Base-by-base conservation (phyloP, 2,888 invertebrate species). In the Drosophila borborema region DNA sequence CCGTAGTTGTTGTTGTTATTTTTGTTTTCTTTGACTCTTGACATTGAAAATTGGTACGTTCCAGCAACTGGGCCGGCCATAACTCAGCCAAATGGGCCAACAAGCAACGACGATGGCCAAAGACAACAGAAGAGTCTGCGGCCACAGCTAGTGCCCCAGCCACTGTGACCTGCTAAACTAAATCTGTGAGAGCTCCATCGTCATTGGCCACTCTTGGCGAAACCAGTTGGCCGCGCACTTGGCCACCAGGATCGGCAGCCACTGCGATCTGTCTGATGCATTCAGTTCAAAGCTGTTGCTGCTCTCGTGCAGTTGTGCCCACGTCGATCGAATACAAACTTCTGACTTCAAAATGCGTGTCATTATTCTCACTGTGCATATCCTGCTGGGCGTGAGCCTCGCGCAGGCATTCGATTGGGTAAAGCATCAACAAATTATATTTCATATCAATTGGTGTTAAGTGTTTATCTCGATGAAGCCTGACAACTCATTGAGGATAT, bases 101-200 rank as follows among this genome's bases (percentile, higher is more conserved):
- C 28, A 40, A n/a, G 43, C n/a, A n/a, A 1, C 20, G n/a, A 3
- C 18, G 9, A 10, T 36, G 5, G 34, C 16, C 28, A 56, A 41
- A 23, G 23, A 23, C 34, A 46, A 36, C 36, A 10, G 38, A 6
- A 7, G 38, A 16, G 16, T 7, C 16, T 16, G 38, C 38, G 1
- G 56, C 72, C 53, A 40, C 23, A 36, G 53, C 10, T 1, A 4
- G 5, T 14, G 38, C 38, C 20, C 20, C 45, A 56, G 55, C 53
- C 49, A 54, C 65, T 34, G 64, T 89, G 89, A 87, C 86, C 86
- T 65, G 86, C 74, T 87, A 80, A 87, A 81, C 86, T 80, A 86
- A 89, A 84, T 89, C 66, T 64, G 64, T 41, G 51, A 62, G 69
- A 60, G 74, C 28, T 51, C 16, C 18, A n/a, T 23, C 23, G 38